These are phyloP conservation scores for Agonum fuliginosum DNA, from an alignment of 2,888 invertebrate genomes.

Conservation along the genomic window DNA sequence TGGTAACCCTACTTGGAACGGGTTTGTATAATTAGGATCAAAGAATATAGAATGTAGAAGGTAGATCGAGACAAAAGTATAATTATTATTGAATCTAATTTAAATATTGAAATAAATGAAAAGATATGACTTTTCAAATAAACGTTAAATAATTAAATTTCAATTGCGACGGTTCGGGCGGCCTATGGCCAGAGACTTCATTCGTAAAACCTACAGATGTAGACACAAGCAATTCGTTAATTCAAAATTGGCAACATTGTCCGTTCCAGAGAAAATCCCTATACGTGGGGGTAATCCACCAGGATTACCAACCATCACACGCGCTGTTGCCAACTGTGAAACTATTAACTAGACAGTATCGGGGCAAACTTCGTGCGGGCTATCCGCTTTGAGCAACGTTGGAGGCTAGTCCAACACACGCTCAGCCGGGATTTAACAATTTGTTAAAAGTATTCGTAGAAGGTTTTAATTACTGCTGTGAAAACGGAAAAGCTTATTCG, in stretches of 20 bases:
- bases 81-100: no score
- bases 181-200: no score
- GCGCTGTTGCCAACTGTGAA: constrained; percentile 52
- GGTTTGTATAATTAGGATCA: no score
- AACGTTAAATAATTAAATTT: no score
- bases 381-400: constrained; percentile 16
- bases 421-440: constrained; percentile 37
- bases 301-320: constrained; percentile 57
- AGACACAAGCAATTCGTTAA: constrained; percentile 23
- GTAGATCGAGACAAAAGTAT: no score
- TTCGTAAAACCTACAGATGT: not conserved
- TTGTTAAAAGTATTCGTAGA: constrained; percentile 31
- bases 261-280: constrained; percentile 26
- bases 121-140: no score
- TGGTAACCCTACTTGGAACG: no score
- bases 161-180: no score
- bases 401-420: not conserved
- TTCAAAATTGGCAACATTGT: constrained; percentile 43
- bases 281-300: constrained; percentile 47
- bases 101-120: no score
- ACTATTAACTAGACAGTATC: constrained; percentile 59
- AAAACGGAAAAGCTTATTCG: not conserved
- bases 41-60: no score
- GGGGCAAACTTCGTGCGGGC: constrained; percentile 38
- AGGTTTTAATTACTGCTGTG: constrained; percentile 21